Percentiles rank a stretch among this genome's conserved stretches.
phyloP scores from a whole-genome alignment of 2,797 vertebrate genomes.

The Urophycis tenuis region DNA sequence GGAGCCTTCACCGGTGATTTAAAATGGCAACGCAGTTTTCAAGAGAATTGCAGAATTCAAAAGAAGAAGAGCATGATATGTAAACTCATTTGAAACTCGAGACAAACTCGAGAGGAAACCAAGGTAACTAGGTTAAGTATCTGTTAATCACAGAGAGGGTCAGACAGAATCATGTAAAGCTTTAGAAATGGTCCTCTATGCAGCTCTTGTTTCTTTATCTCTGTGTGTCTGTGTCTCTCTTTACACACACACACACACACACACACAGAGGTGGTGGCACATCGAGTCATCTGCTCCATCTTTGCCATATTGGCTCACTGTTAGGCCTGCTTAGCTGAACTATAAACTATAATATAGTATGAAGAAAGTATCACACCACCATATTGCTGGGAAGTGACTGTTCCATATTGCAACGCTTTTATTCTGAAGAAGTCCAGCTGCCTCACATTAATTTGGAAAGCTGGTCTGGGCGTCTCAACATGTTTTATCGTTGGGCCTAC shows the following conservation, averaged over 20 bases:
- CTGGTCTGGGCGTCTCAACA: not conserved
- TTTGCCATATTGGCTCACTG: not conserved
- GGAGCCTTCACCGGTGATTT: slow-evolving; percentile 28
- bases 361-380: not conserved
- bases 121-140: not conserved
- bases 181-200: not conserved
- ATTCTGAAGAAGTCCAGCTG: not conserved
- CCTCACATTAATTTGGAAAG: not conserved
- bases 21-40: slow-evolving; percentile 7
- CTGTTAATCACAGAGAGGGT: not conserved
- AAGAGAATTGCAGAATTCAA: not conserved
- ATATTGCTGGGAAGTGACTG: not conserved
- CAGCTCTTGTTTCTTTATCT: not conserved
- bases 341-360: not conserved
- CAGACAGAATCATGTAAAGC: not conserved
- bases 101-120: not conserved
- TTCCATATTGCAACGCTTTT: not conserved
- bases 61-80: not conserved
- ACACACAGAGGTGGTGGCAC: not conserved
- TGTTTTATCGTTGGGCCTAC: not conserved
- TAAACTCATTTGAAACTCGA: not conserved
- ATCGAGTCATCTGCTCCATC: not conserved
- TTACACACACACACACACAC: not conserved
- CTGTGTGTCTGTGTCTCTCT: too few species aligned
- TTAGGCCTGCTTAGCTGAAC: not conserved